Evolutionary conservation across 1,140 invertebrate genomes (phyloP), one percentile per base, ranked within the genome.

Genomic region (Caenorhabditis latens): DNA sequence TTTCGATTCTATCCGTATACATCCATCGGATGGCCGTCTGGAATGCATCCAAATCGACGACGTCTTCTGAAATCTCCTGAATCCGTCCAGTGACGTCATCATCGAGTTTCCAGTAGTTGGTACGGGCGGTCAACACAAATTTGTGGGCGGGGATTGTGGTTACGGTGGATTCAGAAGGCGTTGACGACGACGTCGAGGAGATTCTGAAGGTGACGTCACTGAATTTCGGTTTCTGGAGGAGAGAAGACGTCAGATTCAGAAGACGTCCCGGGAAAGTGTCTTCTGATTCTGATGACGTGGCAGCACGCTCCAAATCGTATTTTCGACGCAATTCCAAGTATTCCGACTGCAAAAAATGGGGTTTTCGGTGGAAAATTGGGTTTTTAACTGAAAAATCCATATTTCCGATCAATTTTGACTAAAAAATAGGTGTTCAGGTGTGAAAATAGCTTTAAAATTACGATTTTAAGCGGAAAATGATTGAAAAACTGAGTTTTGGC

Each of bases 11-110:
- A 24, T 79, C 71, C 13, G 71, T 79, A n/a, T 79, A 79, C 32
- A 79, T 79, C 71, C 71, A 79, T 24, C 71, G 71, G 6, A 79
- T 79, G 11, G 71, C 46, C 71, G 53, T 46, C n/a, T 79, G 71
- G 46, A 79, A 79, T 2, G 71, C 71, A 2, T 79, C 71, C 6
- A 53, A 79, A 79, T 79, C 71, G 40, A 79, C 71, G 40, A 79
- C 71, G 71, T 79, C 71, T 53, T 79, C 71, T 13, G 46, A 24
- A 50, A 79, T 50, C 14, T 32, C 40, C 6, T 53, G 43, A 13
- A 46, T 40, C 5, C 2, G 32, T 32, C 32, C 32, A 32, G 42
- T 14, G 8, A n/a, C 24, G 16, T 50, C 71, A 32, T 79, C 71
- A 53, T 79, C 71, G 4, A 79, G 9, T 14, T 79, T 79, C 71